Evolutionary conservation across 1,140 invertebrate species (phyloP).

Genomic region (Hesperophylax magnus): DNA sequence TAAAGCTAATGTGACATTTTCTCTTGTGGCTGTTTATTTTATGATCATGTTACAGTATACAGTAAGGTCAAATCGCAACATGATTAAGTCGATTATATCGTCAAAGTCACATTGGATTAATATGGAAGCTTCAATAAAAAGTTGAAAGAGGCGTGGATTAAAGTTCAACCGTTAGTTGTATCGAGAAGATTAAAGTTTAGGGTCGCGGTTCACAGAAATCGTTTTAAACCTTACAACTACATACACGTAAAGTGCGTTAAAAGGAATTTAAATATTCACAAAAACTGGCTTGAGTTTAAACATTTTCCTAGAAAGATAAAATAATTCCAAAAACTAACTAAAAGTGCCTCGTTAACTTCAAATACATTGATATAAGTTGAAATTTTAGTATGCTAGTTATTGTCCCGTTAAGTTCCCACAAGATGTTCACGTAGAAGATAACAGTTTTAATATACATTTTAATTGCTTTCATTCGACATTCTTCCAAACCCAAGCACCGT

Average conservation of each 20-base stretch:
- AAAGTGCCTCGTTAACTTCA: not conserved
- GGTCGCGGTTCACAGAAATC: too few species aligned
- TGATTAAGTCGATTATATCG: not conserved
- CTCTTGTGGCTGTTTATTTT: not conserved
- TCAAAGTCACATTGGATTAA: not conserved
- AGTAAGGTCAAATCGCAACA: not conserved
- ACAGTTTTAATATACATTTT: conserved; percentile 20
- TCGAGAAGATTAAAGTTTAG: too few species aligned
- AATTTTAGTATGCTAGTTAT: not conserved
- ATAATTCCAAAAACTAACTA: conserved; percentile 10
- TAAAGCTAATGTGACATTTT: not conserved
- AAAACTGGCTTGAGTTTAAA: too few species aligned
- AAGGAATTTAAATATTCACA: too few species aligned
- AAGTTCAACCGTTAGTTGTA: too few species aligned
- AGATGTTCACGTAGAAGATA: not conserved
- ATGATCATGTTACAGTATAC: too few species aligned
- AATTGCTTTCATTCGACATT: conserved; percentile 29
- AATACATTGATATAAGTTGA: not conserved
- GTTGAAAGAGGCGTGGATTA: too few species aligned
- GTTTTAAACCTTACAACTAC: too few species aligned
- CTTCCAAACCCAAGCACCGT: conserved; percentile 15
- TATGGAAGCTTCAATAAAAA: not conserved
- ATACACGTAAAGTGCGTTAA: too few species aligned
- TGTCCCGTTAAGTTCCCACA: conserved; percentile 20
- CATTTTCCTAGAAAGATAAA: not conserved